phyloP scores from a whole-genome alignment of 2,888 invertebrate genomes.

The Trichacis sp. region DNA sequence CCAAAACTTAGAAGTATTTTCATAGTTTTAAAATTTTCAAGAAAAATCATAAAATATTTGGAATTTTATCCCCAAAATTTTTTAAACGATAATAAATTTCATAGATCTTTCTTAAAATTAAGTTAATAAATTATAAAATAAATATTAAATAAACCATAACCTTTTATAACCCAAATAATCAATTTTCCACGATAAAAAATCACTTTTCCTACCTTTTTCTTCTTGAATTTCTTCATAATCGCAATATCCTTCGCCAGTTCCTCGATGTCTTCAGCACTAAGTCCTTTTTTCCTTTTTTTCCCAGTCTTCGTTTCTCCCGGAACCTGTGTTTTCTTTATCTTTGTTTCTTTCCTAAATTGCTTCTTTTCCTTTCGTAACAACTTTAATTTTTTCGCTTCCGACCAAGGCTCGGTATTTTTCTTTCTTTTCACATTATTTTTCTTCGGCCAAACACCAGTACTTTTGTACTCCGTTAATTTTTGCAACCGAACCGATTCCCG shows the following conservation, averaged over 20 bases:
- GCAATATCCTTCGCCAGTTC: conserved; percentile 85
- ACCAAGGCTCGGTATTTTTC: conserved; percentile 82
- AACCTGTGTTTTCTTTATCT: conserved; percentile 69
- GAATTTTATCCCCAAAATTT: too few relatives aligned
- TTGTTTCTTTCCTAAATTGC: conserved; percentile 74
- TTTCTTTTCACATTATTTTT: conserved; percentile 71
- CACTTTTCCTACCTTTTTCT: conserved; percentile 75
- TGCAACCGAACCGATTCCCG: conserved; percentile 80
- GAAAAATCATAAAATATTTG: too few relatives aligned
- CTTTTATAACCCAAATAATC: too few relatives aligned
- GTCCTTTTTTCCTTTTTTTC: conserved; percentile 72
- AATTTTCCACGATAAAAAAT: neutral
- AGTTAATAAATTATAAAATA: too few relatives aligned
- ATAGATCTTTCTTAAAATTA: too few relatives aligned
- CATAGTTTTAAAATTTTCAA: too few relatives aligned
- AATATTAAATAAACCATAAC: too few relatives aligned
- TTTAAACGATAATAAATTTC: too few relatives aligned
- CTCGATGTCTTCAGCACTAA: conserved; percentile 80
- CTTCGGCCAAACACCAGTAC: conserved; percentile 83
- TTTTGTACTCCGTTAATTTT: conserved; percentile 78
- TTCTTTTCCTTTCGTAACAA: conserved; percentile 75
- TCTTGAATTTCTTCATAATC: conserved; percentile 87
- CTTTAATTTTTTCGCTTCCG: conserved; percentile 80
- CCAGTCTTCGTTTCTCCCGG: conserved; percentile 55
- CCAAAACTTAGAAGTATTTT: too few relatives aligned